Evolutionary conservation across 2,113 vertebrate species (phyloP), one percentile per base, ranked within the genome.

Genomic region (Collichthys lucidus): DNA sequence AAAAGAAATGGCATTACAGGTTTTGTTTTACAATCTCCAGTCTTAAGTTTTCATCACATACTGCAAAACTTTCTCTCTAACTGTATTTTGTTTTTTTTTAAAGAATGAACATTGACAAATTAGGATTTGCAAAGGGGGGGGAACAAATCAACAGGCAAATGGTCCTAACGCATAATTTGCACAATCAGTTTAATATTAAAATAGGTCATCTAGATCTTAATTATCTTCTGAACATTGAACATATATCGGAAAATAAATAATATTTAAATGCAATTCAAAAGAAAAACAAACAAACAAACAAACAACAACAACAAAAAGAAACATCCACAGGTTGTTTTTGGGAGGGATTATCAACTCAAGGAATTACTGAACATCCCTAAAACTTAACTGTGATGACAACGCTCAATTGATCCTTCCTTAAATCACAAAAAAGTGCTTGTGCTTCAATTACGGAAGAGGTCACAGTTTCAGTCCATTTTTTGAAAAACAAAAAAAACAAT

Each of bases 361-460:
- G 57, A 70, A 47, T 61, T 9, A 40, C 10, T 46, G 24, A 16
- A 16, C 35, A 40, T 40, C 35, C 35, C 11, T 46, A 9, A n/a
- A 22, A 60, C 56, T 40, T 50, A 53, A 52, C 2, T 79, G n/a
- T 24, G 24, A 44, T 17, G 15, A 61, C 19, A 42, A 9, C 19
- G 12, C 5, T 67, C 17, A 52, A 61, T 6, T 20, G 3, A 76
- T 55, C 29, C 40, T 63, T n/a, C 11, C 29, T 70, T 57, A 60
- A 77, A 74, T 68, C 49, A 79, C 29, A 60, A 77, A 60, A 90
- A 91, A 92, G 90, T 90, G 90, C 90, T 83, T 73, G 87, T 93
- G 91, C 90, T 74, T 90, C 66, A 69, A 66, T 81, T 79, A 74
- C 65, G 69, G 65, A 66, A 63, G 69, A 85, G 62, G 62, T 84